These are phyloP conservation scores for Pelodytes ibericus DNA, from an alignment of 2,797 vertebrate species.

Conservation along the genomic window DNA sequence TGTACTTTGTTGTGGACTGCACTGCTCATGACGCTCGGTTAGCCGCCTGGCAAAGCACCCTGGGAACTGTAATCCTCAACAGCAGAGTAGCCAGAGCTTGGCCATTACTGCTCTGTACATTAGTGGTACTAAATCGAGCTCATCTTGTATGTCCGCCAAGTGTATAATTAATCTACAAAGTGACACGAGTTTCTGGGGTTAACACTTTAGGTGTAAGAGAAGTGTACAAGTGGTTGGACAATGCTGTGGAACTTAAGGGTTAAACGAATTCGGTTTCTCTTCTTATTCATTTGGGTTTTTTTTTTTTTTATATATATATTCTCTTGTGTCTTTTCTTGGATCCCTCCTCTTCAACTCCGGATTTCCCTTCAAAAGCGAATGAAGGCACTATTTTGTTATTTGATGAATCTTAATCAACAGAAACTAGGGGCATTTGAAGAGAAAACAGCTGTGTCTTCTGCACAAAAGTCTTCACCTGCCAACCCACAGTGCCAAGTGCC, in stretches of 20 bases:
- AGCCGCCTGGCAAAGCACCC: no score
- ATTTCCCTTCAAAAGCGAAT: conserved; percentile 24
- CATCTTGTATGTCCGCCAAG: no score
- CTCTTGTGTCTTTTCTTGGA: neutral
- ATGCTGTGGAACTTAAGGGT: no score
- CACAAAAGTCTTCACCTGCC: conserved; percentile 59
- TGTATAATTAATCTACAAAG: no score
- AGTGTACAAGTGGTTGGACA: no score
- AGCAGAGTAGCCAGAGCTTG: no score
- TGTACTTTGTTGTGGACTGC: no score
- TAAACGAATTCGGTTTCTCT: no score
- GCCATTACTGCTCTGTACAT: no score
- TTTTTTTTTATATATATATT: neutral
- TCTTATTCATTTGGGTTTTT: neutral
- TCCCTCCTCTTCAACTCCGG: conserved; percentile 25
- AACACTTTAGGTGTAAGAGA: neutral
- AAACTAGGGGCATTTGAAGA: conserved; percentile 22
- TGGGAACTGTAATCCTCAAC: no score
- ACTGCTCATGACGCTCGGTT: no score
- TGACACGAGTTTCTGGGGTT: neutral
- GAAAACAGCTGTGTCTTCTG: conserved; percentile 47
- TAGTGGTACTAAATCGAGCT: no score
- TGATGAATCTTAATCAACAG: conserved; percentile 50
- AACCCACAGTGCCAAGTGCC: conserved; percentile 60
- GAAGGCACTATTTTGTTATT: neutral